These are phyloP conservation scores for Phaenicophaeus curvirostris DNA, from an alignment of 2,797 vertebrate species.

Conservation along the genomic window DNA sequence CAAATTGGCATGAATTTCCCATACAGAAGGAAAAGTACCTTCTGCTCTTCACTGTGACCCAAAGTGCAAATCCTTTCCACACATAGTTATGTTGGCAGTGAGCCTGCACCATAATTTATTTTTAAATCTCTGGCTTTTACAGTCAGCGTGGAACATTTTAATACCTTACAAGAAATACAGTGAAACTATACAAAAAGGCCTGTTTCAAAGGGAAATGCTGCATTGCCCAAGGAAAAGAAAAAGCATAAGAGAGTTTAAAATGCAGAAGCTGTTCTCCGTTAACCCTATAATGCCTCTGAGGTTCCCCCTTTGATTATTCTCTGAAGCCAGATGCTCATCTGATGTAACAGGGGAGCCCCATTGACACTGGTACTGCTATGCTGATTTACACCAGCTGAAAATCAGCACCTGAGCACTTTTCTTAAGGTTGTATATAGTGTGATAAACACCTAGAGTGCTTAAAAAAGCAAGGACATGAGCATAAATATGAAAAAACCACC, in stretches of 20 bases:
- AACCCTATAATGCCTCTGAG: neutral
- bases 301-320: neutral
- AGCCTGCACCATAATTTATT: conserved; percentile 12
- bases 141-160: neutral
- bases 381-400: neutral
- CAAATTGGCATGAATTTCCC: neutral
- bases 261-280: neutral
- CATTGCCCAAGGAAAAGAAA: neutral
- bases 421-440: neutral
- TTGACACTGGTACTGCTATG: neutral
- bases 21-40: conserved; percentile 14
- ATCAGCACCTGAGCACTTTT: neutral
- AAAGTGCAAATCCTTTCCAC: neutral
- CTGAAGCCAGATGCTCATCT: neutral
- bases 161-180: neutral
- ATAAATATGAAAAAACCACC: neutral
- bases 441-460: neutral
- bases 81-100: neutral
- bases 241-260: neutral
- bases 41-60: neutral
- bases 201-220: neutral
- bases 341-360: neutral
- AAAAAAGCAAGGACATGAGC: neutral
- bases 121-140: conserved; percentile 1
- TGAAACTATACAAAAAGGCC: neutral